Evolutionary conservation across 2,888 invertebrate species (phyloP), one percentile per base, ranked within the genome.

Genomic region (Drosophila silvestris): DNA sequence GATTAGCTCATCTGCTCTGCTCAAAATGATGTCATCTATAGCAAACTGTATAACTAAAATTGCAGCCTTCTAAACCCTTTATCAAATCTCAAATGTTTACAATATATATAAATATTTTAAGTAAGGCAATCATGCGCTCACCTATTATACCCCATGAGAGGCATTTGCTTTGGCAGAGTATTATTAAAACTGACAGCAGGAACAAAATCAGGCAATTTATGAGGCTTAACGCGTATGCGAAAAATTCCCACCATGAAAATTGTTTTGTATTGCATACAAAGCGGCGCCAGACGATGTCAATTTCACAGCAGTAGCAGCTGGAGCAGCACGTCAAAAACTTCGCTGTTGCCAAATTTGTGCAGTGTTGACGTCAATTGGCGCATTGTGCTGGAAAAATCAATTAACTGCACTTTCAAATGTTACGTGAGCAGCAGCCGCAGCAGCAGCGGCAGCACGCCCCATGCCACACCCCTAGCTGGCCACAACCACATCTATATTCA

Each of bases 361-460:
- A 30, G 65, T 16, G 72, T 64, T 60, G 64, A 67, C 74, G 50
- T 69, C 69, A 71, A 83, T 61, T 58, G 69, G 63, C 70, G 85
- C 79, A 86, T 86, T 86, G 88, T 80, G 79, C 79, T 88, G 83
- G 85, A 77, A 90, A 87, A 90, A 88, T 90, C 90, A 88, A 88
- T 90, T 90, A 89, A 87, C 86, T 76, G 75, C 82, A 87, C 90
- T 83, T 87, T 90, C 80, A 85, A 88, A 77, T 82, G 82, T 80
- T 90, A 83, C 88, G 89, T 85, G 89, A 76, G 61, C 69, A 37
- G 67, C 58, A 76, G 61, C 69, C 32, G 67, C 53, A 22, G 5
- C 50, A 37, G 12, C 39, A 26, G 26, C 51, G 22, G 26, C 52
- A 30, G 30, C 44, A 41, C 22, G 14, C 16, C 14, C 10, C 37